Evolutionary conservation across 2,113 vertebrate genomes (phyloP).

Genomic region (Gymnogyps californianus): DNA sequence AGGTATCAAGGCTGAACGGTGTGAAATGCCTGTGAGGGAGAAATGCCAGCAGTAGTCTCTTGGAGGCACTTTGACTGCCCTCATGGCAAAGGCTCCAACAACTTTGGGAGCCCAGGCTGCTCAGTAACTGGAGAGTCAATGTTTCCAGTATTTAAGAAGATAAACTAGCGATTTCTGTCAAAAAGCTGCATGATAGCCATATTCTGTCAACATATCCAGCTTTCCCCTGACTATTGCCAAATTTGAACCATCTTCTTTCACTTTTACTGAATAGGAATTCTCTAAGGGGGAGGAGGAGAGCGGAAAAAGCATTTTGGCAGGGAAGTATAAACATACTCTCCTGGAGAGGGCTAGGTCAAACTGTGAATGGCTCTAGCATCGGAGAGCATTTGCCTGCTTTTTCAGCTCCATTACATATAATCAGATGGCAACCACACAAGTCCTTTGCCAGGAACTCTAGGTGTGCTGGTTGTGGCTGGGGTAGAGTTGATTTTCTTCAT

Average conservation of each 20-base stretch:
- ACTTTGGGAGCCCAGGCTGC: background rate
- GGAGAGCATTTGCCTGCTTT: background rate
- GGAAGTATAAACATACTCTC: background rate
- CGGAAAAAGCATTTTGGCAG: background rate
- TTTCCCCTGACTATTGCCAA: background rate
- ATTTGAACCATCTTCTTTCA: background rate
- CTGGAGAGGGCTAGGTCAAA: background rate
- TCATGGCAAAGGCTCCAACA: background rate
- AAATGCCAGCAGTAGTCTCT: background rate
- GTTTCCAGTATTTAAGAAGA: background rate
- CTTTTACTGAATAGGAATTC: background rate
- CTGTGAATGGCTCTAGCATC: background rate
- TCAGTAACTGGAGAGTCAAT: fast-evolving
- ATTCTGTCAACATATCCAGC: background rate
- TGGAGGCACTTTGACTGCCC: background rate
- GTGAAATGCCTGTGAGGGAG: background rate
- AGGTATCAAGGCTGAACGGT: background rate
- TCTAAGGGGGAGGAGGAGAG: background rate
- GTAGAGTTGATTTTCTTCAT: no score
- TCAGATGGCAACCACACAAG: background rate
- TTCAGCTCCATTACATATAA: background rate
- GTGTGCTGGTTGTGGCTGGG: no score
- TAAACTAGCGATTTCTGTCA: background rate
- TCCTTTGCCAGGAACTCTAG: background rate
- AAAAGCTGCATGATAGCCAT: background rate